Evolutionary conservation across 2,888 invertebrate genomes (phyloP).

Genomic region (Hermodice carunculata): DNA sequence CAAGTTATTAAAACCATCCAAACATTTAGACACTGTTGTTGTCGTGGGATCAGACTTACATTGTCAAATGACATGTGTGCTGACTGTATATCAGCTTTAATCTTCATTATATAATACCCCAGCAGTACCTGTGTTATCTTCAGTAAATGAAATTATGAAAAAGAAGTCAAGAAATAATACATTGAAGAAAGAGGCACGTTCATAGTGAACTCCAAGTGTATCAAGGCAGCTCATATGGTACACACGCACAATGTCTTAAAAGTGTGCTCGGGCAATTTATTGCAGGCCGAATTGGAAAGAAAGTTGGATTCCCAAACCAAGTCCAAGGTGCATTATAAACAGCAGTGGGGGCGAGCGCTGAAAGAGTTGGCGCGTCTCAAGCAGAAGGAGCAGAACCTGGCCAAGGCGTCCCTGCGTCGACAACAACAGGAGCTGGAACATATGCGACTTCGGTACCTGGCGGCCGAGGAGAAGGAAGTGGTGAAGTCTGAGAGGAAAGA

Average conservation of each 20-base stretch:
- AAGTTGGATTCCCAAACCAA: conserved; percentile 67
- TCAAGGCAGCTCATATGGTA: too few relatives aligned
- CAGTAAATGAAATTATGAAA: too few relatives aligned
- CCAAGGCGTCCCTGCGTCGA: conserved; percentile 42
- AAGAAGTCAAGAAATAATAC: not conserved
- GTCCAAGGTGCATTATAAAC: conserved; percentile 70
- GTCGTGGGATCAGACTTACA: too few relatives aligned
- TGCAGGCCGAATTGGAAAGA: conserved; percentile 68
- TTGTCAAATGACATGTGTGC: too few relatives aligned
- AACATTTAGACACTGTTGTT: too few relatives aligned
- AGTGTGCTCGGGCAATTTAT: too few relatives aligned
- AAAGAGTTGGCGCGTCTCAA: conserved; percentile 68
- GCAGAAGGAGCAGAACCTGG: conserved; percentile 66
- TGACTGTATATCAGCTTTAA: too few relatives aligned
- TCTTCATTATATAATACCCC: too few relatives aligned
- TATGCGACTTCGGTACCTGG: conserved; percentile 68
- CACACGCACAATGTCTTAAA: too few relatives aligned
- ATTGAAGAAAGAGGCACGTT: not conserved
- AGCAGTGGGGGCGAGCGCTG: conserved; percentile 70
- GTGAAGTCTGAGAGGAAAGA: conserved; percentile 63
- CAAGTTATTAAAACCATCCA: too few relatives aligned
- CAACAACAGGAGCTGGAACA: conserved; percentile 64
- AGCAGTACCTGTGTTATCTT: too few relatives aligned
- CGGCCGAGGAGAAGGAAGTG: conserved; percentile 67
- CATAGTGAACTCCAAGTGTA: too few relatives aligned